phyloP scores from a whole-genome alignment of 2,113 vertebrate genomes.

The Aix galericulata region DNA sequence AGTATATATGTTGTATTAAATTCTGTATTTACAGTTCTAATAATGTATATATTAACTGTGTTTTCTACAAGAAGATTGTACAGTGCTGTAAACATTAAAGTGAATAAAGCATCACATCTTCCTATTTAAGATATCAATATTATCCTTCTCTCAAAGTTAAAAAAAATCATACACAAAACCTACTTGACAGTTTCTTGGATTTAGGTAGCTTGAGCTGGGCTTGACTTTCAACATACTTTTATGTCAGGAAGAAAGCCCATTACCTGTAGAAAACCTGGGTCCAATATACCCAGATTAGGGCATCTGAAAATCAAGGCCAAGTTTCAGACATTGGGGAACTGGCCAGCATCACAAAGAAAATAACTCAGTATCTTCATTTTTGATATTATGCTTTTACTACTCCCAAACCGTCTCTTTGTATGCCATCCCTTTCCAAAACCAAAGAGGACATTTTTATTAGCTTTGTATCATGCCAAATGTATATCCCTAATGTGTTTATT shows the following conservation, averaged over 20 bases:
- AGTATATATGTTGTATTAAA: background rate
- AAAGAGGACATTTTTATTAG: background rate
- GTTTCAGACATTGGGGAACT: background rate
- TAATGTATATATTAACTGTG: background rate
- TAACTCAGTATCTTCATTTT: background rate
- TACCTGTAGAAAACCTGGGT: background rate
- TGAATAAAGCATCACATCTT: background rate
- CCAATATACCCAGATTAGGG: background rate
- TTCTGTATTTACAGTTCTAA: background rate
- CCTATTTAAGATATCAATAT: background rate
- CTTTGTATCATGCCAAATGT: background rate
- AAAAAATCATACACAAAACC: background rate
- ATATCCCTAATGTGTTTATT: background rate
- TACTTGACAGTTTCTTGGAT: background rate
- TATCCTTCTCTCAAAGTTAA: background rate
- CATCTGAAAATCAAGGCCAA: background rate
- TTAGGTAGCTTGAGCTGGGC: accelerated
- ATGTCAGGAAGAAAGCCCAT: background rate
- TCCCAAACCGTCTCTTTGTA: background rate
- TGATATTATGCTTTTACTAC: background rate
- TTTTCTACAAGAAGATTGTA: background rate
- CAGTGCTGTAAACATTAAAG: background rate
- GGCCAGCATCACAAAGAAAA: background rate
- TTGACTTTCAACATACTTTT: background rate
- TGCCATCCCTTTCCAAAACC: background rate